Percentiles rank a stretch among this genome's conserved stretches.
phyloP scores from a whole-genome alignment of 2,113 vertebrate species.

The Lutjanus erythropterus region DNA sequence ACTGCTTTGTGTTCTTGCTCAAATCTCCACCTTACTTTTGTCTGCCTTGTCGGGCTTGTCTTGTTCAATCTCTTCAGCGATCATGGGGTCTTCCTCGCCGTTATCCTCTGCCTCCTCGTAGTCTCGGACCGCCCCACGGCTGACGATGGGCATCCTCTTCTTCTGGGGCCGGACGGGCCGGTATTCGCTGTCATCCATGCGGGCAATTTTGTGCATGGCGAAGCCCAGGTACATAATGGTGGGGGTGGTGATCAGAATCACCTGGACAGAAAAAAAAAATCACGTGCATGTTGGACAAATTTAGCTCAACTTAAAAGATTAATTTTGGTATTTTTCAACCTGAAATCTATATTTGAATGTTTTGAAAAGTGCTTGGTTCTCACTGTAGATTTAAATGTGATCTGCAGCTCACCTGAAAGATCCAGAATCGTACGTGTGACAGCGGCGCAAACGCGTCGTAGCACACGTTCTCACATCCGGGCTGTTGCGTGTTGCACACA shows the following conservation, averaged over 20 bases:
- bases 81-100: slow-evolving; percentile 92
- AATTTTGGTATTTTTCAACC: no score
- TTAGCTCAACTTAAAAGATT: no score
- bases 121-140: slow-evolving; percentile 82
- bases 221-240: slow-evolving; percentile 93
- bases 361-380: no score
- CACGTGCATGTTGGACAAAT: not conserved
- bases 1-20: not conserved
- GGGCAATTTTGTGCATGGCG: slow-evolving; percentile 90
- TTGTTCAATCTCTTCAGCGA: slow-evolving; percentile 87
- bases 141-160: slow-evolving; percentile 81
- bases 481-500: slow-evolving; percentile 91
- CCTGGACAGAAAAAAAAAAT: slow-evolving; percentile 58
- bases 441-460: slow-evolving; percentile 90
- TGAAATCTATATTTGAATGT: no score
- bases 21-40: slow-evolving; percentile 24
- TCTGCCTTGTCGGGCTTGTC: slow-evolving; percentile 79
- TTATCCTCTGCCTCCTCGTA: slow-evolving; percentile 90
- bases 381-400: not conserved
- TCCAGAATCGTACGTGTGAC: slow-evolving; percentile 92
- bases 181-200: slow-evolving; percentile 78
- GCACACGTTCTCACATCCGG: slow-evolving; percentile 93
- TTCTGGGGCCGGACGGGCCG: slow-evolving; percentile 20
- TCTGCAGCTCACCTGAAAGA: slow-evolving; percentile 85
- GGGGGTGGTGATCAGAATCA: slow-evolving; percentile 89